Base-by-base conservation (phyloP, 2,797 vertebrate genomes). In the Notolepis coatsorum region DNA sequence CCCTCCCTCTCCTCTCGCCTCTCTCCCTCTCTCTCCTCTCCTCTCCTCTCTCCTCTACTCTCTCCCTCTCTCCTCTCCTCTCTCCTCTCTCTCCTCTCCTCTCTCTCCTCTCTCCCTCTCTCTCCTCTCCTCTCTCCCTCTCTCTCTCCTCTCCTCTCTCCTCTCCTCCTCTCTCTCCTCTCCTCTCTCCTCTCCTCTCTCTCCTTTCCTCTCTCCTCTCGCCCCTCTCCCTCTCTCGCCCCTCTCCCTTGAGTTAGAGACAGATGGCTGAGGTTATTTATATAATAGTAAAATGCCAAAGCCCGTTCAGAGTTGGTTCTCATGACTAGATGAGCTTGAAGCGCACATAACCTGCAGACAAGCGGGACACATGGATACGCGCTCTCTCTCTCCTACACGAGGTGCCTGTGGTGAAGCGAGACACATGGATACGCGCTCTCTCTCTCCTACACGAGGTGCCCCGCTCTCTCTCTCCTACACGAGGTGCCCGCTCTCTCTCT, bases 181-280 rank as follows among this genome's bases (percentile, higher is more conserved):
- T n/a, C n/a, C n/a, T n/a, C n/a, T n/a, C n/a, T n/a, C 64, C 30
- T 47, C 64, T 68, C 48, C 31, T 30, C 51, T 3, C 3, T n/a
- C n/a, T n/a, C n/a, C n/a, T n/a, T n/a, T n/a, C n/a, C 21, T n/a
- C 12, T 27, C 24, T 47, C 23, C n/a, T 6, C 23, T 25, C 43
- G 21, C 54, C 52, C 49, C 7, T 12, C 35, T 8, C n/a, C 55
- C 31, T 39, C 46, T 25, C 15, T 69, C n/a, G 18, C n/a, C 49
- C 4, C 24, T 35, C 61, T 62, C 54, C 61, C 13, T 38, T 54
- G 56, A 61, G 62, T 51, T 23, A 56, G 31, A 61, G 59, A 50
- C 76, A 78, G 73, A 81, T 76, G 67, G 81, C 46, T 41, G 55
- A 70, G 55, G 63, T 68, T 70, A 64, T 82, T 81, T 70, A 71